Percentiles rank a stretch among this genome's conserved stretches.
These are phyloP conservation scores for Hylia prasina DNA, from an alignment of 2,113 vertebrate genomes.

Conservation along the genomic window DNA sequence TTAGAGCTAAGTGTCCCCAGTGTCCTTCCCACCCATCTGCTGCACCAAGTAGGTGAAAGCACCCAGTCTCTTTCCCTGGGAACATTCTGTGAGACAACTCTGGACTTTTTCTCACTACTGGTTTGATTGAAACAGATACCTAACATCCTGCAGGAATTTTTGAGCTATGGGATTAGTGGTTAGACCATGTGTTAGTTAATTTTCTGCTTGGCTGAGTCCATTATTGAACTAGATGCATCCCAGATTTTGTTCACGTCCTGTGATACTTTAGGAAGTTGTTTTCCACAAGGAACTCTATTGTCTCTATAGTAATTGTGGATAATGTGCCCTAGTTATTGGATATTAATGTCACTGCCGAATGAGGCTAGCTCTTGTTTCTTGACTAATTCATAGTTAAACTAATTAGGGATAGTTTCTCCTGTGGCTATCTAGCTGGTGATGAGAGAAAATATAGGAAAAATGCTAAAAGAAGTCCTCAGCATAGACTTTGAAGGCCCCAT, in stretches of 20 bases:
- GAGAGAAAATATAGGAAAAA: neutral
- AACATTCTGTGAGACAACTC: neutral
- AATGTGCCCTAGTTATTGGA: neutral
- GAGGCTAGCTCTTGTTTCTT: neutral
- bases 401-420: neutral
- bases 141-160: neutral
- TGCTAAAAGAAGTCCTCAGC: neutral
- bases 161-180: neutral
- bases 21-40: neutral
- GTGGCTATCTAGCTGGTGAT: neutral
- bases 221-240: neutral
- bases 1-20: neutral
- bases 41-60: neutral
- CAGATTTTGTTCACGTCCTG: neutral
- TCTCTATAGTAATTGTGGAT: neutral
- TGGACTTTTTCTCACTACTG: neutral
- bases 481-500: neutral
- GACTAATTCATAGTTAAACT: neutral
- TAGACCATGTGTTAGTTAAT: neutral
- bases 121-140: constrained; percentile 8
- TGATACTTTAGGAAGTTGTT: neutral
- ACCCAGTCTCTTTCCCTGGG: neutral
- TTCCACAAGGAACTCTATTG: neutral
- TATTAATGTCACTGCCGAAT: neutral
- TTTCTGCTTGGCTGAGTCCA: constrained; percentile 17